Evolutionary conservation across 2,888 invertebrate species (phyloP), one percentile per base, ranked within the genome.

Genomic region (Hypomecis punctinalis): DNA sequence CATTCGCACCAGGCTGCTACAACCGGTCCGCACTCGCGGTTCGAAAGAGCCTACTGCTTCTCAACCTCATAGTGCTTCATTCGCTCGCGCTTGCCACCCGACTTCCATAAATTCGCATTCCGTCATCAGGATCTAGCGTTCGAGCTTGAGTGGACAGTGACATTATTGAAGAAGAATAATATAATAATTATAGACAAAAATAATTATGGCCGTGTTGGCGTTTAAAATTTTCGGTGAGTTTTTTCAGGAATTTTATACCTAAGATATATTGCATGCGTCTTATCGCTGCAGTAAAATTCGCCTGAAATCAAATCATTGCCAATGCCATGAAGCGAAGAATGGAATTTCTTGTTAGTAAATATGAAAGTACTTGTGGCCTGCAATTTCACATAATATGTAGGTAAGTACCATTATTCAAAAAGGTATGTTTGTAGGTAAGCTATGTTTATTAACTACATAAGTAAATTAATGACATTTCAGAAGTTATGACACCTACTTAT

Each of bases 211-310:
- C 77, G 84, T 89, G 78, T 83, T 90, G 67, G 81, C 80, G 74
- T 70, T 90, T 52, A 90, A 90, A 74, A 71, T 84, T 75, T 84
- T 90, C 61, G 89, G 91, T 91, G 61, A 87, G 91, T 66, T 67
- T 65, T 59, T 55, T 11, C 6, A 5, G 45, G 2, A 6, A 33
- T 8, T 36, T 40, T 23, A 8, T 42, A 45, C 42, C 2, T 33
- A 23, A n/a, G 5, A 40, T 39, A 9, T 11, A 11, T 46, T 55
- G 3, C 36, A 37, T 56, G 46, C 23, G 3, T 55, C n/a, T 56
- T 56, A 56, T 56, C 56, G 47, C 47, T 56, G 56, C 47, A 39
- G 10, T 47, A 47, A 47, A 56, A 56, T 39, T 3, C 40, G 5
- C 33, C 33, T 56, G 56, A 47, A 56, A 47, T 39, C n/a, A 10